Base-by-base conservation (phyloP, 2,888 invertebrate species). In the Alcis repandata region DNA sequence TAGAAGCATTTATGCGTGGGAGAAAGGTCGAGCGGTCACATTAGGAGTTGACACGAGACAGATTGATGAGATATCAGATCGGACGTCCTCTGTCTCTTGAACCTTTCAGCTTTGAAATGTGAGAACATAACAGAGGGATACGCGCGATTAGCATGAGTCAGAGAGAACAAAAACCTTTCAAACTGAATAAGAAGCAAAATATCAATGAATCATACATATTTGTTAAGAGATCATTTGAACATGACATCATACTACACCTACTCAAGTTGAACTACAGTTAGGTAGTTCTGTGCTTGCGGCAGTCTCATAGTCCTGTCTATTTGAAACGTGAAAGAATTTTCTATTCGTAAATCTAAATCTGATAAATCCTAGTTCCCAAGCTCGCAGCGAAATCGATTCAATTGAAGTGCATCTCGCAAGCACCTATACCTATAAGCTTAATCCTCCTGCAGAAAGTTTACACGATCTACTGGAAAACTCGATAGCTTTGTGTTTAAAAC, bases 21-120 rank as follows among this genome's bases (percentile, higher is more conserved):
- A 38, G 45, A 45, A 19, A 63, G 63, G 56, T 56, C 46, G 56
- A 59, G 20, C 48, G 36, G 54, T 56, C 40, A 52, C 67, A 60
- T 40, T 63, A 51, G 60, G 38, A 6, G 40, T 40, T 53, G 57
- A 53, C 53, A 54, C 53, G 45, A 60, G 49, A 60, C 49, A 49
- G 58, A 63, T 63, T 56, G 52, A 63, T 63, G 19, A 20, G 56
- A 32, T 15, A 46, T 51, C 53, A 36, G 36, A 56, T 43, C 22
- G 49, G 49, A 48, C 40, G 40, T 48, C 38, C 38, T 17, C 10
- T 62, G 46, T 53, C 22, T 52, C n/a, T 11, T 20, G 7, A 52
- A 43, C 7, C 46, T 27, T 27, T 46, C n/a, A 41, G 10, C n/a
- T 41, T 59, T 20, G 33, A 22, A 59, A 59, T 59, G 10, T 51